A percentile compares a stretch with the other conserved stretches of the same genome.
These are phyloP conservation scores for Mus minutoides DNA, from an alignment of 2,797 vertebrate genomes.

Conservation along the genomic window DNA sequence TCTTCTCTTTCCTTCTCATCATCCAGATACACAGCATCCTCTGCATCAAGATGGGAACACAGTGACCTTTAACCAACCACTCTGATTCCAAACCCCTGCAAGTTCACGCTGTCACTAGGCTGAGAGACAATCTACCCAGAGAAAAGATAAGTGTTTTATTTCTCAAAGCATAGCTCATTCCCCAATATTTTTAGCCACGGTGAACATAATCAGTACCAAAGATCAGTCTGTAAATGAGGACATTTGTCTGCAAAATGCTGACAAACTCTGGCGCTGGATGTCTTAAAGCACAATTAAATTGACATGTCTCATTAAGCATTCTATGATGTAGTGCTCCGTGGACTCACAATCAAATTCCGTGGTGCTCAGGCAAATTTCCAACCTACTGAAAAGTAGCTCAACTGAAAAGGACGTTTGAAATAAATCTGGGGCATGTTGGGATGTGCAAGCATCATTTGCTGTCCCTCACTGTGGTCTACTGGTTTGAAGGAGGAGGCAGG, in stretches of 20 bases:
- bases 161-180: slow-evolving; percentile 60
- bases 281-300: slow-evolving; percentile 78
- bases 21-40: slow-evolving; percentile 93
- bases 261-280: slow-evolving; percentile 53
- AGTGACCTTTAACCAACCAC: slow-evolving; percentile 63
- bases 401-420: slow-evolving; percentile 72
- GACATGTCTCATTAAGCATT: slow-evolving; percentile 76
- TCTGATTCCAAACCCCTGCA: neutral
- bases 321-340: slow-evolving; percentile 65
- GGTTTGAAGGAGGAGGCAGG: neutral
- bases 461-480: neutral
- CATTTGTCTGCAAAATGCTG: slow-evolving; percentile 66
- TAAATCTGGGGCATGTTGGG: slow-evolving; percentile 59
- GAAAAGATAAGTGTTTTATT: slow-evolving; percentile 41
- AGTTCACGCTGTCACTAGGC: neutral
- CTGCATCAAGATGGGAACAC: slow-evolving; percentile 83
- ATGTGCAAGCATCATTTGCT: neutral
- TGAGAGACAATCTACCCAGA: slow-evolving; percentile 33
- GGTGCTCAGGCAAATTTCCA: slow-evolving; percentile 71
- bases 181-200: slow-evolving; percentile 31
- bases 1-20: slow-evolving; percentile 93
- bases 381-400: slow-evolving; percentile 71
- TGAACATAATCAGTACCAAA: slow-evolving; percentile 45
- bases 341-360: slow-evolving; percentile 68
- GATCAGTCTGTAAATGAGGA: slow-evolving; percentile 62